Conservation (phyloP, 2,113 vertebrate species). For the Tichodroma muraria region DNA sequence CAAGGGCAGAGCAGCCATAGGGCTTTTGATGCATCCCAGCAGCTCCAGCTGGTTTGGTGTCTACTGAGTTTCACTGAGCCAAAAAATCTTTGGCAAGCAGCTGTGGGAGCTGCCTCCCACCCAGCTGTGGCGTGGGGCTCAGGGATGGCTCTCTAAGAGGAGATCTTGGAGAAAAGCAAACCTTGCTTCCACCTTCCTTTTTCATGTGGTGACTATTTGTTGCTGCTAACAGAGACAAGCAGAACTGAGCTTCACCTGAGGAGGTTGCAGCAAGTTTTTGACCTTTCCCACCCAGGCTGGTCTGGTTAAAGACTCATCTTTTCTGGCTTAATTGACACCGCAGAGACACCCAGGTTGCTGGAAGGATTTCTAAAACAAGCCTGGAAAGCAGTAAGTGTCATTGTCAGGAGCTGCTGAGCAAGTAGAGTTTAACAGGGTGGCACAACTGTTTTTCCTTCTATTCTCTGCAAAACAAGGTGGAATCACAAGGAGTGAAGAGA, state of each 20-base stretch:
- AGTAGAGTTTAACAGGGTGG: not conserved
- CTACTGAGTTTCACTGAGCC: not conserved
- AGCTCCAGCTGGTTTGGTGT: not conserved
- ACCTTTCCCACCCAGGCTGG: not conserved
- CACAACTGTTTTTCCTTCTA: not conserved
- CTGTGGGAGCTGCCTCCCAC: not conserved
- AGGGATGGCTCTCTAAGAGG: not conserved
- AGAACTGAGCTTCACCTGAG: not conserved
- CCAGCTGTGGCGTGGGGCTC: not conserved
- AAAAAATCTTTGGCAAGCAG: rapidly evolving
- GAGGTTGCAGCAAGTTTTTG: not conserved
- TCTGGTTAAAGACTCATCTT: not conserved
- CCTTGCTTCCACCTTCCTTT: not conserved
- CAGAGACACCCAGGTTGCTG: not conserved
- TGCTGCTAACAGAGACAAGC: not conserved
- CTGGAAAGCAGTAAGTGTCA: not conserved
- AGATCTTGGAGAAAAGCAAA: not conserved
- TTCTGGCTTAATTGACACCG: not conserved
- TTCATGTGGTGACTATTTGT: not conserved
- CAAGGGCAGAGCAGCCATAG: not conserved
- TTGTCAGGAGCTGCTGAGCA: not conserved
- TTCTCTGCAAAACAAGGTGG: not conserved
- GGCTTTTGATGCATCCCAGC: not conserved
- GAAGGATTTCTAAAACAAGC: not conserved
- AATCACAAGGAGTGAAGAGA: not conserved